phyloP scores from a whole-genome alignment of 2,113 vertebrate genomes.

The Turnix velox region DNA sequence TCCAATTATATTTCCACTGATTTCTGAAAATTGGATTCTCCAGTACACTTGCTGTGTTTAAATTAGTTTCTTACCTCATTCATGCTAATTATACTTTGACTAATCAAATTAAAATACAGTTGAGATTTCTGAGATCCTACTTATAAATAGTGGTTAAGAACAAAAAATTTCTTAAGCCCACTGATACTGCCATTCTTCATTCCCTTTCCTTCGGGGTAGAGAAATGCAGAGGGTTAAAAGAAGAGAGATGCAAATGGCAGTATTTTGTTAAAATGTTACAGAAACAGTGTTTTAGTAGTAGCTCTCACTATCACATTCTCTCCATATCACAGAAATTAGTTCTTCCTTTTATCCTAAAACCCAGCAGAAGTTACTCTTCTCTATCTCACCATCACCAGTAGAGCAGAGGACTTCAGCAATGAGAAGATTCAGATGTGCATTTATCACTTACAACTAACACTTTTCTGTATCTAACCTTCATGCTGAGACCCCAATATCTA shows the following conservation, averaged over 20 bases:
- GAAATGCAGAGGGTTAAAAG: not conserved
- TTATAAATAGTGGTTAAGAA: not conserved
- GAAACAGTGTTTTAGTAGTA: not conserved
- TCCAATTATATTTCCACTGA: conserved; percentile 61
- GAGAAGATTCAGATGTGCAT: not conserved
- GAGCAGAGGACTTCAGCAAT: not conserved
- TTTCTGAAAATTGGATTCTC: conserved; percentile 61
- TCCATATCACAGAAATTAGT: accelerated
- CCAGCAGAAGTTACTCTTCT: not conserved
- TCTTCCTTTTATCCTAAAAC: not conserved
- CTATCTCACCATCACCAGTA: not conserved
- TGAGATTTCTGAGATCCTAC: not conserved
- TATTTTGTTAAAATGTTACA: not conserved
- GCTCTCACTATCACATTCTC: not conserved
- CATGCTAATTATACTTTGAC: not conserved
- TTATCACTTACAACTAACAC: not conserved
- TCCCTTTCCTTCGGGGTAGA: not conserved
- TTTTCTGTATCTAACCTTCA: not conserved
- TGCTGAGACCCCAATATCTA: not conserved
- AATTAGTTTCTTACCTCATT: conserved; percentile 45
- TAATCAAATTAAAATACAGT: conserved; percentile 49
- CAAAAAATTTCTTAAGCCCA: not conserved
- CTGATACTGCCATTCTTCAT: not conserved
- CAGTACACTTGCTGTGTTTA: conserved; percentile 39
- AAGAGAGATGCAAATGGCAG: not conserved